Evolutionary conservation across 1,140 invertebrate genomes (phyloP).

Genomic region (Himalopsyche phryganea): DNA sequence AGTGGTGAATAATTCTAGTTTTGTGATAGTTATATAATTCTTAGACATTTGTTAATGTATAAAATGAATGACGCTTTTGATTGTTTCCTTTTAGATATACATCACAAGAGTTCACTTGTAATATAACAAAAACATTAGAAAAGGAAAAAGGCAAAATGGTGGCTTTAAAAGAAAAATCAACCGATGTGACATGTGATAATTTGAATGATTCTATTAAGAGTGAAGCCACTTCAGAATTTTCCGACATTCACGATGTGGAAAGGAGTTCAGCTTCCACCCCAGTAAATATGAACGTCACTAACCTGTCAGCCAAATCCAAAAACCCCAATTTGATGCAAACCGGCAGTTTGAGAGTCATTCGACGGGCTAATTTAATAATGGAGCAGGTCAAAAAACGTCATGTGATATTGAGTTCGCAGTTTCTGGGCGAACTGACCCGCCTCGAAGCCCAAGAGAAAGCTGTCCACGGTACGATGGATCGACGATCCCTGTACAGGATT

Average conservation of each 20-base stretch:
- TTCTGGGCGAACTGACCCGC: conserved; percentile 7
- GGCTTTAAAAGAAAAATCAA: not conserved
- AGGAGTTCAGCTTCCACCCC: no score
- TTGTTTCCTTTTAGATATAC: no score
- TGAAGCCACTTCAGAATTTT: no score
- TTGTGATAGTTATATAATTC: no score
- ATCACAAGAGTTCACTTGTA: not conserved
- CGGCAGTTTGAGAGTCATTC: not conserved
- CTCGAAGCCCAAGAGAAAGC: not conserved
- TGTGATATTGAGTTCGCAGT: conserved; percentile 13
- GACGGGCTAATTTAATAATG: conserved; percentile 15
- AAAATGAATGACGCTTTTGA: no score
- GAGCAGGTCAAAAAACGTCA: conserved; percentile 17
- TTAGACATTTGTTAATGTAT: no score
- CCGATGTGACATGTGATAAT: conserved; percentile 1
- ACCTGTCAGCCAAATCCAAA: no score
- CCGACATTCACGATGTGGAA: no score
- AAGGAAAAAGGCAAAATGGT: not conserved
- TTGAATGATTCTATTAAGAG: no score
- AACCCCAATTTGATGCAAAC: no score
- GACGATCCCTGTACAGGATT: conserved; percentile 13
- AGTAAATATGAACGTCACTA: no score
- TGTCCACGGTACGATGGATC: conserved; percentile 17
- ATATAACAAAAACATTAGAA: not conserved
- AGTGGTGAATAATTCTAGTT: no score